Evolutionary conservation across 1,140 invertebrate genomes (phyloP), one percentile per base, ranked within the genome.

Genomic region (Drosophila simulans): DNA sequence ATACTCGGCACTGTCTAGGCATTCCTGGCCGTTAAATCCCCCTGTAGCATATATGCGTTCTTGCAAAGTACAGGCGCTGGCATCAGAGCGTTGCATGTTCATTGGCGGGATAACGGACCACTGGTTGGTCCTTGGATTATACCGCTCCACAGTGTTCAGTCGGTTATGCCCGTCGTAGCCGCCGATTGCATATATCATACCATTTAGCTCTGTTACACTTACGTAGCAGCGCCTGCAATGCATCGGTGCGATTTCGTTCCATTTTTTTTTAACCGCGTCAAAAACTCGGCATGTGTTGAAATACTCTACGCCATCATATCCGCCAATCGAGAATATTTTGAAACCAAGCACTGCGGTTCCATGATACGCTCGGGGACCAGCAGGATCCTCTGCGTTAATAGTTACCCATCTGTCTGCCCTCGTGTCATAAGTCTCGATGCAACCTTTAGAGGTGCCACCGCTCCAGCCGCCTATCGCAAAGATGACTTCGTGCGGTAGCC

Each of bases 21-120:
- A 98, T 79, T 98, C 96, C 58, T 95, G 95, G 0, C 98, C 97
- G 92, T 98, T 97, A 91, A 98, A 98, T 0, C 98, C 98, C 1
- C 97, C 97, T 34, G 89, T 88, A 5, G 88, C 78, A 73, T 83
- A 89, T 54, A 81, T 93, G 90, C 94, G 92, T 91, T 94, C 94
- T 45, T 95, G 93, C 13, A 95, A 86, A 3, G 94, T 94, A 52
- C 94, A 95, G 13, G 94, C 94, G 78, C 96, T 96, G 0, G 97
- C 97, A 86, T 98, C 97, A 17, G 96, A 97, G 45, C 97, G 92
- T 72, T 95, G 95, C 62, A 95, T 93, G 68, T 95, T 95, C 97
- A 98, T 98, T 0, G 95, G 94, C 1, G 95, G 93, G 22, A 98
- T 95, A 62, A 97, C 93, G 17, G 96, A 95, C 97, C 97, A 98